Percentiles rank a stretch among this genome's conserved stretches.
phyloP scores from a whole-genome alignment of 2,113 vertebrate species.

The Micronisus gabar region DNA sequence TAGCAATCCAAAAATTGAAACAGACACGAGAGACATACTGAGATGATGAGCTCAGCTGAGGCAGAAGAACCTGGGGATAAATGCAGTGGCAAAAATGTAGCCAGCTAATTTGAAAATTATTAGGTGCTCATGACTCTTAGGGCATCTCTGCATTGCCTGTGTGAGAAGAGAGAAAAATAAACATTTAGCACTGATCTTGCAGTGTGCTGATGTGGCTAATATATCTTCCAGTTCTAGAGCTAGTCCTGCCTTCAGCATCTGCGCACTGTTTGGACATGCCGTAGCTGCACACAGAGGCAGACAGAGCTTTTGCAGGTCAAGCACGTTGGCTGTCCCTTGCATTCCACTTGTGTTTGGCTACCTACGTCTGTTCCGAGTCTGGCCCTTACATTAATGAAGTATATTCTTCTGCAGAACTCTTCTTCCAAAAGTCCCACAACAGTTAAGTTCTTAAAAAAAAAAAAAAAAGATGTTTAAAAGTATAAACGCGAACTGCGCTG shows the following conservation, averaged over 20 bases:
- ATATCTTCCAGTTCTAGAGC: background rate
- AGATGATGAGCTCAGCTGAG: background rate
- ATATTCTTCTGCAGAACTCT: background rate
- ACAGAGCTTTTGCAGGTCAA: background rate
- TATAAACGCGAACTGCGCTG: fast-evolving
- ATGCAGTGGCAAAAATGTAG: fast-evolving
- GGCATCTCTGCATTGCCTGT: fast-evolving
- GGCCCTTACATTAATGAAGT: background rate
- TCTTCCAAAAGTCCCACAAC: background rate
- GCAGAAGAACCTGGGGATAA: background rate
- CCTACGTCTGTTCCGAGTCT: background rate
- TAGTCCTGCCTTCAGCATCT: background rate
- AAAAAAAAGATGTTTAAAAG: background rate
- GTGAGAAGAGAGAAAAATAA: background rate
- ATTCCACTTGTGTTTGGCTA: background rate
- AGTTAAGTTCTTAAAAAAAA: background rate
- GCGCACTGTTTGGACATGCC: background rate
- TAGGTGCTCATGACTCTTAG: background rate
- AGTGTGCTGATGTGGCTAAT: background rate
- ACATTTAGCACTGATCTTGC: background rate
- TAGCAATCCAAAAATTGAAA: background rate
- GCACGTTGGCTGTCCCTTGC: background rate
- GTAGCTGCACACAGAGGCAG: background rate
- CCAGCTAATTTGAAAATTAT: background rate
- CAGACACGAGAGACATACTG: background rate